Base-by-base conservation (phyloP, 2,888 invertebrate genomes). In the Cantharis rufa region DNA sequence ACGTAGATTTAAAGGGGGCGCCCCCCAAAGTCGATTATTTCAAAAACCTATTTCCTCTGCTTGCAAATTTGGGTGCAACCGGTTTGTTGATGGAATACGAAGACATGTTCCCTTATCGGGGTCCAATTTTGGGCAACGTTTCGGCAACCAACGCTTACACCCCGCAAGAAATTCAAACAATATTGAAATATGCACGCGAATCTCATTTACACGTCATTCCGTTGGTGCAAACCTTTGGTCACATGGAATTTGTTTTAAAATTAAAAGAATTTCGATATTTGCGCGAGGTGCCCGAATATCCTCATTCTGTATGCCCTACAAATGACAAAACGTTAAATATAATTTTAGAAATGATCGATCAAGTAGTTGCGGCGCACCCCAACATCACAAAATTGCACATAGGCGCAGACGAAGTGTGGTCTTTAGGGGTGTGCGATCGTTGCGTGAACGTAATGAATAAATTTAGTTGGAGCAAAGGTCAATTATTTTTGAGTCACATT, bases 151-250 rank as follows among this genome's bases (percentile, higher is more conserved):
- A 94, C 85, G 90, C 92, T 72, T 96, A 96, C 84, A 88, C 90
- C 69, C 86, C 86, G 73, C 84, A 85, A n/a, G 91, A 92, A 74
- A 89, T 92, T 62, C 84, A 83, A 64, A 85, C 85, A 13, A 91
- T 94, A 71, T 85, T 86, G 77, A 75, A 83, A 68, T 78, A 91
- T 76, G 95, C 94, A 0, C 86, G 86, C 27, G 84, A 89, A 16
- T 89, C 90, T 74, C 89, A 91, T 13, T 89, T 96, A 1, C 90
- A 92, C 78, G 89, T 95, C 0, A 94, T 96, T 82, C 96, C 96
- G 0, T 87, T 96, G 71, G 89, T 96, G n/a, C 96, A 95, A 88
- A 95, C 95, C 0, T 96, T 96, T 86, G 96, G 95, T 0, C 96
- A 96, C 85, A 88, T 96, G 88, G 96, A 96, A 86, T 94, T 93